A percentile compares a stretch with the other conserved stretches of the same genome.
Evolutionary conservation across 2,888 invertebrate genomes (phyloP).

Genomic region (Cerceris ruficornis): DNA sequence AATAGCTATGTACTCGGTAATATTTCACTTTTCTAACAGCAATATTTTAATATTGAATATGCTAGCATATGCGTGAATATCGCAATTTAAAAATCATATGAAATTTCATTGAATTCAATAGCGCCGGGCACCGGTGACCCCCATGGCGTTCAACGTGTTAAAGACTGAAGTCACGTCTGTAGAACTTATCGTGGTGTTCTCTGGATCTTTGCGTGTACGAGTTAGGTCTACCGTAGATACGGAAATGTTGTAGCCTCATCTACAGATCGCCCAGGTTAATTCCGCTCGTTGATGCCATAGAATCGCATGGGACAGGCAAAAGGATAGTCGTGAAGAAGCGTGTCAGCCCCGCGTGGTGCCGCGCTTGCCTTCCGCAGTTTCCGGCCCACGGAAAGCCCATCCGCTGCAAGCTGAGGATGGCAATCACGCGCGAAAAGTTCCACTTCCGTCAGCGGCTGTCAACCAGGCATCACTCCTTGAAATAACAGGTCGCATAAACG

Average conservation of each 20-base stretch:
- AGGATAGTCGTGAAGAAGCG: conserved; percentile 31
- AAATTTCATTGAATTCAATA: too few species aligned
- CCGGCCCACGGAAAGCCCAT: conserved; percentile 47
- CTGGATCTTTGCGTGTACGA: conserved; percentile 49
- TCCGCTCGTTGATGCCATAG: conserved; percentile 63
- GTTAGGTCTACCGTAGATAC: conserved; percentile 40
- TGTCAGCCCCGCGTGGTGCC: conserved; percentile 52
- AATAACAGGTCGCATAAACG: background rate
- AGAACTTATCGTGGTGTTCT: conserved; percentile 59
- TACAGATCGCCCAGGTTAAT: conserved; percentile 63
- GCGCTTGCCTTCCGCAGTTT: conserved; percentile 68
- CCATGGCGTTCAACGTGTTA: too few species aligned
- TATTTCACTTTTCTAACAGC: too few species aligned
- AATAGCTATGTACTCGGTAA: too few species aligned
- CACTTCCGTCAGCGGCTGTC: conserved; percentile 72
- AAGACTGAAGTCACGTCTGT: background rate
- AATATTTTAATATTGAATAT: too few species aligned
- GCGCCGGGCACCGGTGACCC: too few species aligned
- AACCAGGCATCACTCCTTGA: conserved; percentile 67
- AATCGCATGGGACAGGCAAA: conserved; percentile 45
- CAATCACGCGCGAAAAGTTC: conserved; percentile 52
- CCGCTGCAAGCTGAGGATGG: conserved; percentile 42
- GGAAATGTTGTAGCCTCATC: conserved; percentile 51
- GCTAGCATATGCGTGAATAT: too few species aligned
- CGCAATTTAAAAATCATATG: too few species aligned